Evolutionary conservation across 92 coral and sea anemone genomes (phyloP), one percentile per base, ranked within the genome.

Genomic region (Anthopleura xanthogrammica): DNA sequence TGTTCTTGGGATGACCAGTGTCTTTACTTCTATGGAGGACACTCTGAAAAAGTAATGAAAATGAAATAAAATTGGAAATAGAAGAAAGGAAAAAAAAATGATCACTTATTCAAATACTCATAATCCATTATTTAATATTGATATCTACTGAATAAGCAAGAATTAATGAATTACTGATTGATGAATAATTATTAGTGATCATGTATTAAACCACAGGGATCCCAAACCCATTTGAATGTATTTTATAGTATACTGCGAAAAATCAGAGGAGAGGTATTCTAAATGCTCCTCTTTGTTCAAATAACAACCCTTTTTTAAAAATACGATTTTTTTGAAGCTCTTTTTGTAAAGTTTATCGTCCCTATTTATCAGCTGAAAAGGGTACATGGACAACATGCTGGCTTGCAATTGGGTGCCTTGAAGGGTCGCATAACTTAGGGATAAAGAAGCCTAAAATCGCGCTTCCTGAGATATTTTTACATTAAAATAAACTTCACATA

Each of bases 1-100:
- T 4, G 71, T 72, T 60, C 83, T 84, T 56, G 52, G 77, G 29
- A 52, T 79, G 13, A 56, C 52, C 22, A 81, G 23, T 46, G 42
- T 68, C 41, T 36, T 68, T 23, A 24, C 42, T 68, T 12, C 42
- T 24, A 29, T 0, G 8, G 41, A 8, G 9, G 74, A 10, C 16
- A 68, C 36, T 23, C 74, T 68, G 72, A 68, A 24, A 68, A 36
- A 23, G 29, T 4, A 58, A n/a, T 19, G 12, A 64, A 17, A 23
- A 22, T 7, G 10, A 64, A 64, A 8, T 3, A 22, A 64, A 64
- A 64, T 17, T 19, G 40, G 72, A 2, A 58, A 64, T 3, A 5
- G 20, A n/a, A 10, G 72, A 20, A n/a, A 64, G 12, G 24, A 64
- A 64, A 64, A 64, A 64, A 1, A 16, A 12, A 57, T 13, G 16